Percentiles rank a stretch among this genome's conserved stretches.
Conservation (phyloP, 2,113 vertebrate genomes). For the Holacanthus passer region DNA sequence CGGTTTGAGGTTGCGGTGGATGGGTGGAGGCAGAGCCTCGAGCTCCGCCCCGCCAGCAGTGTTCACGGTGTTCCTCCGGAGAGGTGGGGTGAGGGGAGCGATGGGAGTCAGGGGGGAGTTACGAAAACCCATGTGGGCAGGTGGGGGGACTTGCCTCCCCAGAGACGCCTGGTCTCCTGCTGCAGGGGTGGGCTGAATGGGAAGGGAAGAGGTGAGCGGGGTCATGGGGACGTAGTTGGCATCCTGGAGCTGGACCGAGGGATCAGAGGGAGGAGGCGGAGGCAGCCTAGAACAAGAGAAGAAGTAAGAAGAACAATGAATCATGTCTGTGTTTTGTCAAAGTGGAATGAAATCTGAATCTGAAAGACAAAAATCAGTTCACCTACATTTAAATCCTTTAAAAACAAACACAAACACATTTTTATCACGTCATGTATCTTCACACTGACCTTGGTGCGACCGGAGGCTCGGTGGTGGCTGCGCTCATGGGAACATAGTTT, state of each 20-base stretch:
- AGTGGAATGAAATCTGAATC: too few relatives aligned
- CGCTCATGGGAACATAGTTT: conserved; percentile 79
- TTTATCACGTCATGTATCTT: neutral
- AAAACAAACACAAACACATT: neutral
- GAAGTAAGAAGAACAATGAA: too few relatives aligned
- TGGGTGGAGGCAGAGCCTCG: conserved; percentile 58
- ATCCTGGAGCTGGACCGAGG: conserved; percentile 32
- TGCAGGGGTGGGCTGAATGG: conserved; percentile 2
- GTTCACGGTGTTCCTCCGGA: conserved; percentile 33
- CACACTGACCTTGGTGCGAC: conserved; percentile 51
- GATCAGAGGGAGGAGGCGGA: conserved; percentile 32
- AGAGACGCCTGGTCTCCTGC: conserved; percentile 47
- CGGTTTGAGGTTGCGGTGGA: conserved; percentile 79
- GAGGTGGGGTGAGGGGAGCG: conserved; percentile 42
- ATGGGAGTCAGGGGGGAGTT: conserved; percentile 23
- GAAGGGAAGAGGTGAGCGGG: conserved; percentile 39
- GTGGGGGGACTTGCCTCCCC: conserved; percentile 74
- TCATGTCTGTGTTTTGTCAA: too few relatives aligned
- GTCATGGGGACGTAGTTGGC: conserved; percentile 78
- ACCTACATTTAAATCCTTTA: too few relatives aligned
- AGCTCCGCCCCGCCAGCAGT: neutral
- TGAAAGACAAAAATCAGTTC: too few relatives aligned
- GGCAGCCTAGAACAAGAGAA: conserved; percentile 39
- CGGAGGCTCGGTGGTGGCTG: conserved; percentile 70
- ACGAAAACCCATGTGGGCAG: conserved; percentile 77